Evolutionary conservation across 2,888 invertebrate species (phyloP).

Genomic region (Pomacea canaliculata): DNA sequence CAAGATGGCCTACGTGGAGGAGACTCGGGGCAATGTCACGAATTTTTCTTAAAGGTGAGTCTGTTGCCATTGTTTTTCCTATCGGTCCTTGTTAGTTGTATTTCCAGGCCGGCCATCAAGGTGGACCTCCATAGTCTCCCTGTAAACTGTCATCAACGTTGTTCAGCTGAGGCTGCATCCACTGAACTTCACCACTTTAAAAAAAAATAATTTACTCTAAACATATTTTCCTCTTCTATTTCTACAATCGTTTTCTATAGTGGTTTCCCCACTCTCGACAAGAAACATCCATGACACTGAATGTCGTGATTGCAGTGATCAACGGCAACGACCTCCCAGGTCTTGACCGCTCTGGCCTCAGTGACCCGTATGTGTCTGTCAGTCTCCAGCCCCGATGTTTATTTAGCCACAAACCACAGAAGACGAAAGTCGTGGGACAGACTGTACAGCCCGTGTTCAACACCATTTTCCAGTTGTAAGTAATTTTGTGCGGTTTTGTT

Average conservation of each 20-base stretch:
- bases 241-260: no score
- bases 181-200: no score
- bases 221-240: no score
- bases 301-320: slow-evolving; percentile 46
- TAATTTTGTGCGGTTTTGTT: slow-evolving; percentile 16
- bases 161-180: no score
- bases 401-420: slow-evolving; percentile 46
- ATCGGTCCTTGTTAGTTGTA: no score
- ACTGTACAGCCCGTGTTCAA: slow-evolving; percentile 62
- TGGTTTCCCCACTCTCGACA: no score
- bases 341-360: slow-evolving; percentile 52
- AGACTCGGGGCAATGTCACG: slow-evolving; percentile 57
- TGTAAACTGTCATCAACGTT: no score
- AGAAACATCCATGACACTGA: no score
- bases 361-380: slow-evolving; percentile 61
- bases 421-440: slow-evolving; percentile 50
- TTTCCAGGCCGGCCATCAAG: no score
- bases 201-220: no score
- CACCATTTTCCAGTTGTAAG: slow-evolving; percentile 63
- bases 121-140: no score
- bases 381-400: slow-evolving; percentile 53
- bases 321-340: slow-evolving; percentile 56
- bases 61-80: no score
- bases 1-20: slow-evolving; percentile 58
- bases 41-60: slow-evolving; percentile 55